Conservation (phyloP, 2,888 invertebrate species). For the Bembecia ichneumoniformis region DNA sequence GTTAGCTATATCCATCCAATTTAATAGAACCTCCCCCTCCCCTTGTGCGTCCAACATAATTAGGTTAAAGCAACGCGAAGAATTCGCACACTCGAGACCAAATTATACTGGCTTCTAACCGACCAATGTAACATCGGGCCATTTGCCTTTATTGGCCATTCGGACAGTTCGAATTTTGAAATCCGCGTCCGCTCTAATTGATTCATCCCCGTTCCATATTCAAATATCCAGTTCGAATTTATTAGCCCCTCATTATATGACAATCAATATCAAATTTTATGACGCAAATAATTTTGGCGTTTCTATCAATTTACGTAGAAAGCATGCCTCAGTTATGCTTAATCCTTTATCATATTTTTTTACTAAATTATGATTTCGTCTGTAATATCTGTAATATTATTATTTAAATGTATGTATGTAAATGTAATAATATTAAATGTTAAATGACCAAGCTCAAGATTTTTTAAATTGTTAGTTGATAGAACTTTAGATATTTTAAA, state of each 20-base stretch:
- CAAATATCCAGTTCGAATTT: slow-evolving; percentile 24
- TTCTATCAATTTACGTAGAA: no score
- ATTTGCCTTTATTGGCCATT: slow-evolving; percentile 63
- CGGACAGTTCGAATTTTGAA: slow-evolving; percentile 47
- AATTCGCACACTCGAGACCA: slow-evolving; percentile 18
- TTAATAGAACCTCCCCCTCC: slow-evolving; percentile 20
- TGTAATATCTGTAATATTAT: no score
- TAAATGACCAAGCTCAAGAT: no score
- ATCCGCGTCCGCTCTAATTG: slow-evolving; percentile 52
- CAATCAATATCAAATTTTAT: neutral
- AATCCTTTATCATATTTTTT: no score
- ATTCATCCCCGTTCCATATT: slow-evolving; percentile 39
- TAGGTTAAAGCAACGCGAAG: neutral
- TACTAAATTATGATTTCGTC: no score
- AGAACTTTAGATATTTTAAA: no score
- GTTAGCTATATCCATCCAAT: slow-evolving; percentile 31
- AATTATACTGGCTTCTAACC: slow-evolving; percentile 28
- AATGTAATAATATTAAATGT: no score
- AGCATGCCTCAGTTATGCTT: no score
- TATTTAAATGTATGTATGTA: no score
- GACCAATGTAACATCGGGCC: slow-evolving; percentile 42
- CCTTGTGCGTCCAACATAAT: slow-evolving; percentile 6
- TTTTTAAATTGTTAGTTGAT: no score
- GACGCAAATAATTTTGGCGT: neutral
- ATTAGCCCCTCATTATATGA: neutral